phyloP scores from a whole-genome alignment of 2,113 vertebrate genomes.

The Silurus glanis region DNA sequence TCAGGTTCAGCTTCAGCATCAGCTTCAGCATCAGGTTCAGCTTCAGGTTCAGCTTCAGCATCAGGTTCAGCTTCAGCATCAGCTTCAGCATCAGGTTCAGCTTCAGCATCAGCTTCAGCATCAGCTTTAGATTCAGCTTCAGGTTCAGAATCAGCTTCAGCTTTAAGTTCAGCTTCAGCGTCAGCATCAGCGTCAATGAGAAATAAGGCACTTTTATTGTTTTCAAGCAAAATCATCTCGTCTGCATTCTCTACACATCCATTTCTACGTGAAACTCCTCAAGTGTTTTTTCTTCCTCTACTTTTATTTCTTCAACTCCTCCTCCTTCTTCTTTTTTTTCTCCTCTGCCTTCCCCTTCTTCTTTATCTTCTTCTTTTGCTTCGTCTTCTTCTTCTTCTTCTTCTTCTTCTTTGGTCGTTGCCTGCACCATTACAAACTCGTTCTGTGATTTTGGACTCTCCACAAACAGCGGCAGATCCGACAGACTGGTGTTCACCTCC shows the following conservation, averaged over 20 bases:
- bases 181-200: slow-evolving; percentile 36
- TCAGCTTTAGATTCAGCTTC: too few relatives aligned
- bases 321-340: not conserved
- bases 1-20: too few relatives aligned
- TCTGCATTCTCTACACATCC: slow-evolving; percentile 53
- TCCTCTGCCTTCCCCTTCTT: slow-evolving; percentile 62
- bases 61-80: too few relatives aligned
- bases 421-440: slow-evolving; percentile 72
- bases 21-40: too few relatives aligned
- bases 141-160: too few relatives aligned
- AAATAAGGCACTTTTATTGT: slow-evolving; percentile 67
- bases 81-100: too few relatives aligned
- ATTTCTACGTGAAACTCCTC: slow-evolving; percentile 71
- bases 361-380: slow-evolving; percentile 63
- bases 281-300: slow-evolving; percentile 63
- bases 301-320: not conserved
- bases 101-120: too few relatives aligned
- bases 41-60: too few relatives aligned
- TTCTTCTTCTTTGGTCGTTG: slow-evolving; percentile 84
- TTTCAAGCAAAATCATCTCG: slow-evolving; percentile 43
- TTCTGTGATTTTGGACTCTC: slow-evolving; percentile 80
- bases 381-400: slow-evolving; percentile 51
- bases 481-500: slow-evolving; percentile 82
- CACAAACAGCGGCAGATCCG: slow-evolving; percentile 78
- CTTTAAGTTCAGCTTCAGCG: too few relatives aligned